phyloP scores from a whole-genome alignment of 2,113 vertebrate species.

The Syngnathus floridae region DNA sequence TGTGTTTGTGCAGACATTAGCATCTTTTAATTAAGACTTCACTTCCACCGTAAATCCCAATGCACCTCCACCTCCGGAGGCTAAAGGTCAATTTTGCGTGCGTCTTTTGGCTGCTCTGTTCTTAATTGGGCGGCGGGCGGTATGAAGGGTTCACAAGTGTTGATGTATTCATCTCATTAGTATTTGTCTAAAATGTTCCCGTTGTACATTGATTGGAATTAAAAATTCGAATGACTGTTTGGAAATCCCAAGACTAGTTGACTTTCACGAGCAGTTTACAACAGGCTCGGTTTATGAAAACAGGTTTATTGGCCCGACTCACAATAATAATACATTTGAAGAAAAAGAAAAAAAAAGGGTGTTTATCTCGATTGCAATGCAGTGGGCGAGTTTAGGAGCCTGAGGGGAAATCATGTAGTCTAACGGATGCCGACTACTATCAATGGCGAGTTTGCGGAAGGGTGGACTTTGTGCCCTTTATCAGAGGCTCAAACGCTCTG shows the following conservation, averaged over 20 bases:
- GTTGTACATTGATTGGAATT: background rate
- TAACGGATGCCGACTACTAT: background rate
- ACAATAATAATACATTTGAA: background rate
- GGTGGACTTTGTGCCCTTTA: too few relatives aligned
- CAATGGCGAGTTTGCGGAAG: too few relatives aligned
- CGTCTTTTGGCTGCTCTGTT: too few relatives aligned
- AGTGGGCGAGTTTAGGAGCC: background rate
- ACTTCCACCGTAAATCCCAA: conserved; percentile 10
- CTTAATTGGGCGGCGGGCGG: too few relatives aligned
- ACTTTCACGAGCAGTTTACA: background rate
- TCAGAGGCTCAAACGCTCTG: too few relatives aligned
- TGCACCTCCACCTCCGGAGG: conserved; percentile 20
- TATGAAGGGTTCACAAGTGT: too few relatives aligned
- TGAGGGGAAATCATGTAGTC: background rate
- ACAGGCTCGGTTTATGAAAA: background rate
- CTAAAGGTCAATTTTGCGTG: background rate
- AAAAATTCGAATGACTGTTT: background rate
- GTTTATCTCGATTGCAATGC: background rate
- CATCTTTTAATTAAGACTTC: conserved; percentile 55
- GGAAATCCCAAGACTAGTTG: background rate
- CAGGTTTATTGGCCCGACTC: background rate
- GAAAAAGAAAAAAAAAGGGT: background rate
- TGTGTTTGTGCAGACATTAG: conserved; percentile 36
- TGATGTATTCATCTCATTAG: too few relatives aligned
- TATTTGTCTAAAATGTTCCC: too few relatives aligned